Base-by-base conservation (phyloP, 2,888 invertebrate species). In the Diploptera punctata region DNA sequence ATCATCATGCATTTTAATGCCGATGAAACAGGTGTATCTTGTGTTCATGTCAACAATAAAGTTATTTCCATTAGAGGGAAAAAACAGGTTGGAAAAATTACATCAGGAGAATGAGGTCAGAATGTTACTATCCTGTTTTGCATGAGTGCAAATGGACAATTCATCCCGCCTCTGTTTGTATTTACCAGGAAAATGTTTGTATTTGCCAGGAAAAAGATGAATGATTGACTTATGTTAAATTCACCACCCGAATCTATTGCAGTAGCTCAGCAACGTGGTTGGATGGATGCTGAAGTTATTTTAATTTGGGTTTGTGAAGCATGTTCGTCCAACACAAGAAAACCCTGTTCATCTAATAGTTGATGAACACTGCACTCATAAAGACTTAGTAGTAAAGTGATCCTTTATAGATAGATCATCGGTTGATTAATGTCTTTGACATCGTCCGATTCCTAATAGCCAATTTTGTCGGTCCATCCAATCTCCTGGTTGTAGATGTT, bases 31-130 rank as follows among this genome's bases (percentile, higher is more conserved):
- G 70, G 61, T 16, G 61, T 43, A 38, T 33, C 33, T 1, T 70
- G 61, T 21, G 61, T 70, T 26, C 44, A 70, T 16, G 31, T 18
- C 31, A 70, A 70, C 38, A 38, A 49, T n/a, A 70, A 43, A 13
- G 61, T 70, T 1, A 60, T 47, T 19, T 70, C 44, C 18, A 26
- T 61, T 10, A 70, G 61, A 61, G 44, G 47, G 44, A 38, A 69
- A 47, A 38, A 62, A 60, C 44, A 70, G 43, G 70, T 70, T 44
- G 61, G 70, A 29, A 70, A 70, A 26, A 18, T 70, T n/a, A 70
- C 47, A 1, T 70, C 62, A 18, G 70, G 49, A 19, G 62, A 44
- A 24, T 60, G 61, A 70, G 62, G 49, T 31, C n/a, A 29, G 18
- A 61, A 33, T n/a, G 49, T 62, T 16, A 70, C 70, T 26, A 4